These are phyloP conservation scores for Halcyon malimbica DNA, from an alignment of 2,113 vertebrate species.

Conservation along the genomic window DNA sequence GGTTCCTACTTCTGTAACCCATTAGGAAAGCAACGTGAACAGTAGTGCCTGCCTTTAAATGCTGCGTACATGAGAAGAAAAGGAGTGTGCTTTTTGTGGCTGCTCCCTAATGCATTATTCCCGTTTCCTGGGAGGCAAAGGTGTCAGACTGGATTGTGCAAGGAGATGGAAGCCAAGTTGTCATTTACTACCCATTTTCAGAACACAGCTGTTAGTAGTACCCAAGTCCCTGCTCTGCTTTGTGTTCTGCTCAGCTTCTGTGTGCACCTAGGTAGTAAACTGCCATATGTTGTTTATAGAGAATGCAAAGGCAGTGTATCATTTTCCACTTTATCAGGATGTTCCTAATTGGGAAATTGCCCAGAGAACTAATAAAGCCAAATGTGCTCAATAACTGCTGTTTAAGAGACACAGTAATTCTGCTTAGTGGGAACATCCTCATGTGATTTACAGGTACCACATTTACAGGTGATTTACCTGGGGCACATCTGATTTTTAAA, in stretches of 20 bases:
- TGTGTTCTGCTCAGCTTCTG: constrained; percentile 14
- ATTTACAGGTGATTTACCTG: constrained; percentile 34
- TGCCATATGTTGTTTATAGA: constrained; percentile 49
- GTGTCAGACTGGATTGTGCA: constrained; percentile 22
- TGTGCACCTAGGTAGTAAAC: constrained; percentile 28
- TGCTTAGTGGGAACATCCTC: constrained; percentile 9
- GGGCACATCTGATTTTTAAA: background rate
- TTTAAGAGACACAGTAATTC: constrained; percentile 43
- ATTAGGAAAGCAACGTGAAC: background rate
- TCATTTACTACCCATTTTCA: background rate
- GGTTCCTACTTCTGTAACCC: background rate
- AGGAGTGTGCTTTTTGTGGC: background rate
- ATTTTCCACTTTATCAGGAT: constrained; percentile 62
- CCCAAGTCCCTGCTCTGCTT: background rate
- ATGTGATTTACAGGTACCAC: constrained; percentile 45
- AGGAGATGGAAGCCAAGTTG: background rate
- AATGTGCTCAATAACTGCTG: constrained; percentile 60
- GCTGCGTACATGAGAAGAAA: background rate
- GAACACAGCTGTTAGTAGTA: background rate
- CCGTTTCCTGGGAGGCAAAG: background rate
- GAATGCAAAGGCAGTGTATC: constrained; percentile 42
- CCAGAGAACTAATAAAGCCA: constrained; percentile 59
- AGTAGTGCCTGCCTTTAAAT: background rate
- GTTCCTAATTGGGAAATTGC: constrained; percentile 52
- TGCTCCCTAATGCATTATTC: background rate